These are phyloP conservation scores for Tauraco erythrolophus DNA, from an alignment of 2,113 vertebrate genomes.

Conservation along the genomic window DNA sequence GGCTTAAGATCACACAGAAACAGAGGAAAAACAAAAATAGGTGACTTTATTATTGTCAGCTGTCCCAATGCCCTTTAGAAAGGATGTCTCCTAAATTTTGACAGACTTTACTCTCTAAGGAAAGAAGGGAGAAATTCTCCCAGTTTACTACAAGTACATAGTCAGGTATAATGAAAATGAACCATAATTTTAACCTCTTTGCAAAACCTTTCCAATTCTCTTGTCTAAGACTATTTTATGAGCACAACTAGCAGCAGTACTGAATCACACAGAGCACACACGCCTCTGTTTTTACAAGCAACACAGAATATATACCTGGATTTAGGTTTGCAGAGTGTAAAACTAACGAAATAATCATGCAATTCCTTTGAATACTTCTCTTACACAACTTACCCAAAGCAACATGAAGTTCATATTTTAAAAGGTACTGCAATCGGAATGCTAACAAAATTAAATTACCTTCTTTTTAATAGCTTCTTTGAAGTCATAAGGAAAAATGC, in stretches of 20 bases:
- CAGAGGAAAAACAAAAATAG: background rate
- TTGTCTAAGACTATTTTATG: background rate
- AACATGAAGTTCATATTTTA: background rate
- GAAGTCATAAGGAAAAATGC: constrained; percentile 95
- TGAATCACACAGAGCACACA: background rate
- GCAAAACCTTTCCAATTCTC: background rate
- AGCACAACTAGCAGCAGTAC: background rate
- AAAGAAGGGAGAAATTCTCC: background rate
- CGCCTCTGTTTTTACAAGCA: background rate
- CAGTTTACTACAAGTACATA: background rate
- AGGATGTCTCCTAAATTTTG: background rate
- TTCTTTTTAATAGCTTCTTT: constrained; percentile 86
- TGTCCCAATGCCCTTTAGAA: background rate
- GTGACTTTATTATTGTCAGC: background rate
- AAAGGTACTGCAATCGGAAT: background rate
- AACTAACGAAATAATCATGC: background rate
- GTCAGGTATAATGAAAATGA: background rate
- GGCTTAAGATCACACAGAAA: background rate
- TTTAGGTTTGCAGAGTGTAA: background rate
- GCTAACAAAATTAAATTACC: constrained; percentile 74
- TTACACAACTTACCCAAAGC: background rate
- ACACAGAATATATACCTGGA: background rate
- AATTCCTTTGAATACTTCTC: background rate
- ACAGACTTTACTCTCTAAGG: background rate
- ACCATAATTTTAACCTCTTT: background rate